Evolutionary conservation across 2,113 vertebrate genomes (phyloP).

Genomic region (Leptobrachium leishanense): DNA sequence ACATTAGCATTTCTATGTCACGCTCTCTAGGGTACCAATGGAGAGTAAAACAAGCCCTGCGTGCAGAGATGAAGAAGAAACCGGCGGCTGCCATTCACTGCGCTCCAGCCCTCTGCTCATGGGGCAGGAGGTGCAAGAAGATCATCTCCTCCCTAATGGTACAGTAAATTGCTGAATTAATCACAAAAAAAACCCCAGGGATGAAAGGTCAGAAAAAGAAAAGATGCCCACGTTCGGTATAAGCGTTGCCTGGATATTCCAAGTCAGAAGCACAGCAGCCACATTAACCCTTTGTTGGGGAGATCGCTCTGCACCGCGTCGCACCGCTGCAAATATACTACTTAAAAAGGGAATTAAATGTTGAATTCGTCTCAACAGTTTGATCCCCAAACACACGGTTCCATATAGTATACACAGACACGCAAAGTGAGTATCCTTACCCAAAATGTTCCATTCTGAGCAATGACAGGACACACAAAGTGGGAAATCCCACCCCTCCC

Average conservation of each 20-base stretch:
- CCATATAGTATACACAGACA: too few relatives aligned
- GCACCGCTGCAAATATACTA: too few relatives aligned
- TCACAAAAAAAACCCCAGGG: not conserved
- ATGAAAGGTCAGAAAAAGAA: not conserved
- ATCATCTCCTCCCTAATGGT: not conserved
- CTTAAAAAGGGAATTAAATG: too few relatives aligned
- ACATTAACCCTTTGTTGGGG: not conserved
- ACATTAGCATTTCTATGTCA: constrained; percentile 46
- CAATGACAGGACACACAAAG: too few relatives aligned
- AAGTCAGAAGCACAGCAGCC: not conserved
- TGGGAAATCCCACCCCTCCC: too few relatives aligned
- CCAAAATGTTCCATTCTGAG: too few relatives aligned
- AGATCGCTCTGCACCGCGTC: too few relatives aligned
- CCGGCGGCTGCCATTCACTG: not conserved
- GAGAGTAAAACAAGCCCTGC: constrained; percentile 23
- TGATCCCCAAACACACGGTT: too few relatives aligned
- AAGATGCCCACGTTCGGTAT: not conserved
- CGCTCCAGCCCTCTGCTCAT: not conserved
- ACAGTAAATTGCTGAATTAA: not conserved
- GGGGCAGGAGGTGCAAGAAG: not conserved
- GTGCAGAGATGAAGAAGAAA: constrained; percentile 22
- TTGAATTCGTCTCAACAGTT: too few relatives aligned
- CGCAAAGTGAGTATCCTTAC: too few relatives aligned
- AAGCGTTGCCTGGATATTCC: not conserved
- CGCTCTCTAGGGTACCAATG: constrained; percentile 30